Conservation (phyloP, 2,797 vertebrate genomes). For the Merluccius polli region DNA sequence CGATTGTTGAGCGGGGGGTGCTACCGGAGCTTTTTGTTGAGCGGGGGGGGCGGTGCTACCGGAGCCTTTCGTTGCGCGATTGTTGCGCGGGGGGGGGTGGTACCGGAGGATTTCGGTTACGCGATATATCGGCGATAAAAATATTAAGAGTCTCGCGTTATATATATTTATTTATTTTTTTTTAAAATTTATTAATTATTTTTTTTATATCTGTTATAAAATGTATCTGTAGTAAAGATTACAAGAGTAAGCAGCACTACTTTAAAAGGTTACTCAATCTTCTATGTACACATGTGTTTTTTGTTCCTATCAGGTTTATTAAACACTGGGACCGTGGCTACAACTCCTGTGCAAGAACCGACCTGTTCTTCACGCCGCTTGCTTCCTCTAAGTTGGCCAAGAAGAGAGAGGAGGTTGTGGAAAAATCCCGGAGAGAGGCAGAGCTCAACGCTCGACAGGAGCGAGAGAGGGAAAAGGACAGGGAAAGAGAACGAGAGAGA, state of each 20-base stretch:
- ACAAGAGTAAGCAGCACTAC: not conserved
- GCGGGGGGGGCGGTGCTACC: no score
- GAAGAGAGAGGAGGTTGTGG: constrained; percentile 91
- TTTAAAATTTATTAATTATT: no score
- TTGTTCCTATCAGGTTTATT: constrained; percentile 80
- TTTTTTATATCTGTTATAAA: not conserved
- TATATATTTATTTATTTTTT: no score
- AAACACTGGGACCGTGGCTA: constrained; percentile 94
- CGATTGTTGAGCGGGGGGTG: no score
- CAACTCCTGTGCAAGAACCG: constrained; percentile 92
- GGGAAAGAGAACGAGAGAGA: constrained; percentile 83
- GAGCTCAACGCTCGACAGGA: constrained; percentile 92
- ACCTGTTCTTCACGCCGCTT: constrained; percentile 93
- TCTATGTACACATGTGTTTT: not conserved
- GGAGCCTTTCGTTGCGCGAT: no score
- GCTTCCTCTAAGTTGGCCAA: constrained; percentile 93
- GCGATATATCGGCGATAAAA: no score
- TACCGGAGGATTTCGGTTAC: no score
- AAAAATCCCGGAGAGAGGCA: constrained; percentile 87
- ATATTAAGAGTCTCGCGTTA: no score
- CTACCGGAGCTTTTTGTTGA: no score
- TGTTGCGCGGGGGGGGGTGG: no score
- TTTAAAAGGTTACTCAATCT: not conserved
- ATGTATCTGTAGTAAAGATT: not conserved
- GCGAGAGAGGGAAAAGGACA: constrained; percentile 88